phyloP scores from a whole-genome alignment of 2,888 invertebrate species.

The Stenodera caucasica region DNA sequence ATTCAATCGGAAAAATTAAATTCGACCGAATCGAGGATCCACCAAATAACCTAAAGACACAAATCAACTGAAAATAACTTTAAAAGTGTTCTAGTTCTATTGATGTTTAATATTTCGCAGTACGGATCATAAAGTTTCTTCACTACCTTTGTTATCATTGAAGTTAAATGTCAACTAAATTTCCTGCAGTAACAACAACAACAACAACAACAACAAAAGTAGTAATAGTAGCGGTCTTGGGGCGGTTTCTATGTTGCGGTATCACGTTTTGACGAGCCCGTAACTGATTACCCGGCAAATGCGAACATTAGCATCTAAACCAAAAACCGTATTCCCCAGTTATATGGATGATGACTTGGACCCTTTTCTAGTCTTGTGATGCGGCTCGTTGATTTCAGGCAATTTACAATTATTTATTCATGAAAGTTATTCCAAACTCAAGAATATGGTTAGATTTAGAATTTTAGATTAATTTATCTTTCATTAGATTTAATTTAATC shows the following conservation, averaged over 20 bases:
- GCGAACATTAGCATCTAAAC: constrained; percentile 5
- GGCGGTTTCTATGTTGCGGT: not conserved
- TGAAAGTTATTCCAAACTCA: not conserved
- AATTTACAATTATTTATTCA: constrained; percentile 6
- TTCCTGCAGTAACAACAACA: not conserved
- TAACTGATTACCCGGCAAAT: constrained; percentile 7
- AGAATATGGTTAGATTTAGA: not conserved
- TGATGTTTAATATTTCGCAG: not conserved
- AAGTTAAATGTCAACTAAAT: not conserved
- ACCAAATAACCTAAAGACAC: not conserved
- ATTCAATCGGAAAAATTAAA: not conserved
- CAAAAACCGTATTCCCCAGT: not conserved
- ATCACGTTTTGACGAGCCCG: not conserved
- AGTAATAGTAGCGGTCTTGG: not conserved
- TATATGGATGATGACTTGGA: constrained; percentile 4
- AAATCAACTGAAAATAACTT: not conserved
- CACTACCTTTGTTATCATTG: not conserved
- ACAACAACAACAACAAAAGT: not conserved
- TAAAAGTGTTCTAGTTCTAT: not conserved
- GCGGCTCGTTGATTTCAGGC: constrained; percentile 3
- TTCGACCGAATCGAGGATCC: not conserved
- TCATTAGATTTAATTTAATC: not conserved
- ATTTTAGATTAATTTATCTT: not conserved
- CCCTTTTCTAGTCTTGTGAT: not conserved
- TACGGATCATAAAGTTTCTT: not conserved